Base-by-base conservation (phyloP, 2,113 vertebrate species). In the Eleginops maclovinus region DNA sequence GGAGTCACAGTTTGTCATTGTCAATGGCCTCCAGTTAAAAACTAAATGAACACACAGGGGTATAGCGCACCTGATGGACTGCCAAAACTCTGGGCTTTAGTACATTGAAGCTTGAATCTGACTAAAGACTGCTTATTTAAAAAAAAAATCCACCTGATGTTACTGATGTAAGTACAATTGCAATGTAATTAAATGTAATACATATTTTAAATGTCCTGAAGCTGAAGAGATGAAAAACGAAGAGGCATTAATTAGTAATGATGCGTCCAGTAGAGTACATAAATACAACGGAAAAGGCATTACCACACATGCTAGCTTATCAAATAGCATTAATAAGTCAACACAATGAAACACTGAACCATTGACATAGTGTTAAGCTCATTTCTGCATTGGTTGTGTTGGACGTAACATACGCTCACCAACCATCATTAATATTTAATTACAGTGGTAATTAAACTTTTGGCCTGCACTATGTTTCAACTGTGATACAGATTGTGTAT, bases 1-100 rank as follows among this genome's bases (percentile, higher is more conserved):
- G 65, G 74, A 75, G 47, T 65, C 28, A 14, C 12, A 41, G 43
- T 70, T 73, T 60, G 55, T 59, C 16, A 43, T 58, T 40, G 56
- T n/a, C 72, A 58, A 43, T 26, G 6, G 53, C 71, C 71, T 53
- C n/a, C 66, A 79, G 72, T 60, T 71, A 64, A 82, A 71, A 43
- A 72, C 50, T 49, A 50, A 46, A 16, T 19, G 15, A 76, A 70
- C 44, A 74, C 50, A 53, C 26, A 16, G 19, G n/a, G 17, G 31
- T 36, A n/a, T 22, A 19, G 8, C 4, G 19, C 43, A 62, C 43
- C 75, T 77, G 54, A 74, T 28, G 55, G 43, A 68, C 9, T 64
- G 16, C 19, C 9, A 8, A 4, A 12, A 53, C 62, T 53, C 21
- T 47, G 53, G 24, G 51, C 16, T 15, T 59, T 49, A 79, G 31